Base-by-base conservation (phyloP, 92 coral and sea anemone genomes). In the Epizoanthus rinbou region DNA sequence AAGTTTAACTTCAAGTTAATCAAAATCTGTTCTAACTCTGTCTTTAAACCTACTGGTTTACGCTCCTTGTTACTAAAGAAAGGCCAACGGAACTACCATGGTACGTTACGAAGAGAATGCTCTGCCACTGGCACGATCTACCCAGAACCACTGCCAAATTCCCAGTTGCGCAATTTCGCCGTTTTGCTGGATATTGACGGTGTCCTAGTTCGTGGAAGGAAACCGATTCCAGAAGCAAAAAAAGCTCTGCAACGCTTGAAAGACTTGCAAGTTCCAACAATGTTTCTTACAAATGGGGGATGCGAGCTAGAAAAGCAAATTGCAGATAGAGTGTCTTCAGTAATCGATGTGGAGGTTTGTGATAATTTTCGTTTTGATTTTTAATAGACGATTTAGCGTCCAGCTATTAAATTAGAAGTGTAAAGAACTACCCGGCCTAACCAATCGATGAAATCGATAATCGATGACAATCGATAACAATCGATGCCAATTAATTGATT, bases 161-260 rank as follows among this genome's bases (percentile, higher is more conserved):
- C 69, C 4, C 83, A 41, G 53, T 33, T 47, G 72, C 83, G 72
- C 5, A 59, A 68, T 15, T 81, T 64, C 21, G 95, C 91, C 8
- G 92, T 92, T 62, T 86, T 92, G 78, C 87, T 90, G 28, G 93
- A 92, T 37, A 92, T 92, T 28, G 95, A 92, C 59, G 95, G 95
- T 25, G 95, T 92, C 8, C 86, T 92, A 35, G 52, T 92, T n/a
- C 90, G 95, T 15, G 95, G 95, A n/a, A 80, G 95, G 39, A 70
- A 84, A n/a, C 62, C 90, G 3, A 85, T 92, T 39, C 82, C 91
- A 17, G 95, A 92, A 52, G 95, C 91, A 22, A 89, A 84, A 64
- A 86, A 84, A 58, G 89, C 95, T 23, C 70, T 92, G 65, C 69
- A 87, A 63, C 72, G 82, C 56, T 81, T 92, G 19, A 84, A 87